These are phyloP conservation scores for Sphaeramia orbicularis DNA, from an alignment of 2,797 vertebrate genomes.

Conservation along the genomic window DNA sequence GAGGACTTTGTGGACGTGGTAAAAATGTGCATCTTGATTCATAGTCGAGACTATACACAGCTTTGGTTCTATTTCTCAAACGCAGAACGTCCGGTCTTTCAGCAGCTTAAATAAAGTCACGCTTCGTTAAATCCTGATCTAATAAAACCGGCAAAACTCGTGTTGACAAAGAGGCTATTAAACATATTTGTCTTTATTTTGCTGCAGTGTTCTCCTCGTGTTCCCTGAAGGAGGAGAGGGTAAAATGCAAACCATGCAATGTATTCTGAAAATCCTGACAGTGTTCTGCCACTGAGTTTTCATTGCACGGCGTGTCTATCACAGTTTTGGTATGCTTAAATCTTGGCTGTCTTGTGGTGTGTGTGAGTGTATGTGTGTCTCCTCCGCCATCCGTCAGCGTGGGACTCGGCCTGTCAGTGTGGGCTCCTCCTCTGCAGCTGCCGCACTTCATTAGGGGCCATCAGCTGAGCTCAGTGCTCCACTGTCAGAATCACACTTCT, in stretches of 20 bases:
- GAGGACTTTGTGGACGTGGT: conserved; percentile 26
- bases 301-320: conserved; percentile 39
- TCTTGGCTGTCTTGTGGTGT: conserved; percentile 42
- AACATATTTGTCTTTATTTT: too few relatives aligned
- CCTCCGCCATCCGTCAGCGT: conserved; percentile 56
- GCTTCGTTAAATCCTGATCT: too few relatives aligned
- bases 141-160: too few relatives aligned
- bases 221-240: not conserved
- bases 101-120: too few relatives aligned
- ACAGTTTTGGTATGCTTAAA: conserved; percentile 49
- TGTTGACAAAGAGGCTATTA: too few relatives aligned
- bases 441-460: conserved; percentile 78
- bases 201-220: not conserved
- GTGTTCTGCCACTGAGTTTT: conserved; percentile 35
- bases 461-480: conserved; percentile 72
- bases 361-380: conserved; percentile 42
- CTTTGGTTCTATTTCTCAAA: not conserved
- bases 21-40: not conserved
- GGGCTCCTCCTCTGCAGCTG: conserved; percentile 78
- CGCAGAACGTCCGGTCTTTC: too few relatives aligned
- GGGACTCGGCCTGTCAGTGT: conserved; percentile 63
- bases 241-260: not conserved
- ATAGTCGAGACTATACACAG: not conserved
- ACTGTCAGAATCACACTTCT: conserved; percentile 73
- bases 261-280: conserved; percentile 40